Evolutionary conservation across 2,797 vertebrate species (phyloP), one percentile per base, ranked within the genome.

Genomic region (Ctenopoma multispine): DNA sequence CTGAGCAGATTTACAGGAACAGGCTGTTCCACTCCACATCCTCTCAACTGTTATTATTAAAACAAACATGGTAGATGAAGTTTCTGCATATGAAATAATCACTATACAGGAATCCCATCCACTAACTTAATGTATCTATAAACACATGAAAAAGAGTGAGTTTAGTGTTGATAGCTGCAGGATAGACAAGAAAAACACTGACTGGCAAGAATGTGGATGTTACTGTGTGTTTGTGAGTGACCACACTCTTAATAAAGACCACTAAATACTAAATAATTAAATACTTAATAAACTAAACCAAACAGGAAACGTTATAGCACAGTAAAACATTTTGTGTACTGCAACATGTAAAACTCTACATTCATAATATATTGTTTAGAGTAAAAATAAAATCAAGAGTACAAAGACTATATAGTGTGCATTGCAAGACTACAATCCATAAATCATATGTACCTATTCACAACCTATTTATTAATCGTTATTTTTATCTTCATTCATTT

Each of bases 21-120:
- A 6, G 15, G 54, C 50, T 61, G 77, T 88, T 89, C 67, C 60
- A 61, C 43, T 72, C 66, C 69, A 85, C 72, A 76, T 87, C 82
- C 63, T 79, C 65, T 77, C 64, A 27, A 62, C 60, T 66, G 43
- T 77, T 70, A 69, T 74, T 1, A 41, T 58, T 55, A 57, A 20
- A 63, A 69, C 58, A 54, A 56, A 71, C 46, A 29, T 71, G 57
- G 75, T 7, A 49, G 64, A 84, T 29, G 57, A 50, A 54, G 12
- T 77, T 60, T 55, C 38, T 55, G 50, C 34, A 40, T 49, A 40
- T 43, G 0, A 69, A 73, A 56, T 15, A n/a, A 49, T 51, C 24
- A 54, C 49, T 27, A 9, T 12, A 51, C 20, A 38, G 12, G 3
- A 38, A 41, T 55, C 44, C 46, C 12, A n/a, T 71, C 72, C n/a